These are phyloP conservation scores for Mirounga angustirostris DNA, from an alignment of 2,113 vertebrate genomes.

Conservation along the genomic window DNA sequence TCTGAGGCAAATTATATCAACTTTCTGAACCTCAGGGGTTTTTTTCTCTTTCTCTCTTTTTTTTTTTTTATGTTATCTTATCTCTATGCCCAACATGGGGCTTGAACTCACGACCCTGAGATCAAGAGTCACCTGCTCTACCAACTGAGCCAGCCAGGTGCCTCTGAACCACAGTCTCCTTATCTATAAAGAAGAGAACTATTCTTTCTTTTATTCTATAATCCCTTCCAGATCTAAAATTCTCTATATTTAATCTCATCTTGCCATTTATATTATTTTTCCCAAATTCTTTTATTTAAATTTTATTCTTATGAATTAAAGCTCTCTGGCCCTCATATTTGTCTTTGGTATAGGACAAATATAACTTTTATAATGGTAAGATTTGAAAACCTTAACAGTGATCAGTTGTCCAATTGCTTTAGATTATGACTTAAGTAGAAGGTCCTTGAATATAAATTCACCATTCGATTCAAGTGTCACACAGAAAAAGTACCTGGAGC, in stretches of 20 bases:
- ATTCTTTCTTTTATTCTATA: background rate
- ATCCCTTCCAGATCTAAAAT: background rate
- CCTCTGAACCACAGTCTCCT: background rate
- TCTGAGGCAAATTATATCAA: background rate
- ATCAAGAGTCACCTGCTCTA: background rate
- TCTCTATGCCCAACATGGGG: background rate
- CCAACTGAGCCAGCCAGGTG: background rate
- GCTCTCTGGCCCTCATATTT: background rate
- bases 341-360: background rate
- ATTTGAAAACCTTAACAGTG: background rate
- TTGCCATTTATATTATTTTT: background rate
- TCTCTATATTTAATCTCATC: background rate
- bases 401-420: background rate
- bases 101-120: background rate
- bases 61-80: background rate
- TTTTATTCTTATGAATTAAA: background rate
- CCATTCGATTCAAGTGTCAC: background rate
- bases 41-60: background rate
- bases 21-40: background rate
- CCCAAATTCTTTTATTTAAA: background rate
- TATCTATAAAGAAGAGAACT: background rate
- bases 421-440: background rate
- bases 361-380: background rate
- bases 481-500: background rate
- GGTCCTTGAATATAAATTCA: background rate